phyloP scores from a whole-genome alignment of 2,797 vertebrate species.

The Melanotaenia trifasciata region DNA sequence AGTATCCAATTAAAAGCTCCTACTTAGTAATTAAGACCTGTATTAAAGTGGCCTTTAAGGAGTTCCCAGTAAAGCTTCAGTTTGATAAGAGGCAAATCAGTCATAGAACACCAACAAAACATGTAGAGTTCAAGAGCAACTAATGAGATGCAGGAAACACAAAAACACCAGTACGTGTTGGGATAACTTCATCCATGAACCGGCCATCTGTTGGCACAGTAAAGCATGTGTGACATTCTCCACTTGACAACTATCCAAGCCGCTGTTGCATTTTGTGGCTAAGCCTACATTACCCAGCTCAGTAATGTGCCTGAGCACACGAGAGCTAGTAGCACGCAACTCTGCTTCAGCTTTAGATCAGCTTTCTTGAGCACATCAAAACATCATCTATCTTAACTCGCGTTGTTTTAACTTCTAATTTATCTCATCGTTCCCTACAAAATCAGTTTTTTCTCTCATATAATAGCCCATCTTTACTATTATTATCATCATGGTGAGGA shows the following conservation, averaged over 20 bases:
- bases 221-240: slow-evolving; percentile 62
- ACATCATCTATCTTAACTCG: slow-evolving; percentile 1
- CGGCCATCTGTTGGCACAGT: slow-evolving; percentile 52
- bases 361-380: slow-evolving; percentile 24
- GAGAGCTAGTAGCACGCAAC: slow-evolving; percentile 54
- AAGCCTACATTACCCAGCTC: slow-evolving; percentile 62
- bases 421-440: neutral
- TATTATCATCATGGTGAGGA: neutral
- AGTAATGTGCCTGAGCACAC: slow-evolving; percentile 40
- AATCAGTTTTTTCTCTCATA: neutral
- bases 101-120: neutral
- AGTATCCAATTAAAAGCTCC: slow-evolving; percentile 76
- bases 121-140: neutral
- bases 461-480: neutral
- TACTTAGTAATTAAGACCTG: slow-evolving; percentile 71
- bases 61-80: slow-evolving; percentile 22
- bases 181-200: slow-evolving; percentile 3
- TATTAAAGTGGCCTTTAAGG: slow-evolving; percentile 50
- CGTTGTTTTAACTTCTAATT: slow-evolving; percentile 30
- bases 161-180: slow-evolving; percentile 8
- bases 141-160: neutral
- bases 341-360: slow-evolving; percentile 15
- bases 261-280: slow-evolving; percentile 52
- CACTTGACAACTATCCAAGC: slow-evolving; percentile 40
- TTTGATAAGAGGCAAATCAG: slow-evolving; percentile 12